Percentiles rank a stretch among this genome's conserved stretches.
Conservation (phyloP, 23 tunicate species). For the Diplosoma virens region DNA sequence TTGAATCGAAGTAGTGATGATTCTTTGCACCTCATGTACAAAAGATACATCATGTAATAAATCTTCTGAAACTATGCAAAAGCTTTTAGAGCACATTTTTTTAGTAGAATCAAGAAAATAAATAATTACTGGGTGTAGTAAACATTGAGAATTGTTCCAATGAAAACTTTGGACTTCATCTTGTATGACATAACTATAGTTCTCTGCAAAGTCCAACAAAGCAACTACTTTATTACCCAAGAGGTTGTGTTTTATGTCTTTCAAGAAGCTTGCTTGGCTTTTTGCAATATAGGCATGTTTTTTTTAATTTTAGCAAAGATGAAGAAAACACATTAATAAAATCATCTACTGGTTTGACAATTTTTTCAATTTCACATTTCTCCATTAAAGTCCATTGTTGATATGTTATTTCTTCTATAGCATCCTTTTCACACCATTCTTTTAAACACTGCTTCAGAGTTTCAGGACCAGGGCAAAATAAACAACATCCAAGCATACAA, state of each 20-base stretch:
- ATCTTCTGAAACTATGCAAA: constrained; percentile 13
- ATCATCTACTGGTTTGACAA: background rate
- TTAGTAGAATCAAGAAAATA: constrained; percentile 3
- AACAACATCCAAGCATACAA: background rate
- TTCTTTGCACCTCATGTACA: constrained; percentile 10
- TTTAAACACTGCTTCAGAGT: background rate
- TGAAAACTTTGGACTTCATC: constrained; percentile 11
- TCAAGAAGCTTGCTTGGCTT: background rate
- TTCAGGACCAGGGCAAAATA: background rate
- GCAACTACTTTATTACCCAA: background rate
- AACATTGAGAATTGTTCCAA: constrained; percentile 25
- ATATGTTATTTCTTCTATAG: no score
- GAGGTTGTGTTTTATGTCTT: background rate
- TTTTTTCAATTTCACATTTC: background rate
- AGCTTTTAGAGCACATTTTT: background rate
- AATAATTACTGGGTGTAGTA: constrained; percentile 6
- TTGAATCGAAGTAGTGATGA: background rate
- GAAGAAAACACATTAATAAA: background rate
- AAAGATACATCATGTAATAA: background rate
- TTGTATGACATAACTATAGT: constrained; percentile 7
- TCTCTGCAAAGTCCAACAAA: background rate
- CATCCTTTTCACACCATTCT: no score
- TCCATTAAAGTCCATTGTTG: constrained; percentile 4
- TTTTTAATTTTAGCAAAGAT: background rate
- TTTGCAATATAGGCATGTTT: constrained; percentile 3